Conservation (phyloP, 2,888 invertebrate genomes). For the Trichopria drosophilae region DNA sequence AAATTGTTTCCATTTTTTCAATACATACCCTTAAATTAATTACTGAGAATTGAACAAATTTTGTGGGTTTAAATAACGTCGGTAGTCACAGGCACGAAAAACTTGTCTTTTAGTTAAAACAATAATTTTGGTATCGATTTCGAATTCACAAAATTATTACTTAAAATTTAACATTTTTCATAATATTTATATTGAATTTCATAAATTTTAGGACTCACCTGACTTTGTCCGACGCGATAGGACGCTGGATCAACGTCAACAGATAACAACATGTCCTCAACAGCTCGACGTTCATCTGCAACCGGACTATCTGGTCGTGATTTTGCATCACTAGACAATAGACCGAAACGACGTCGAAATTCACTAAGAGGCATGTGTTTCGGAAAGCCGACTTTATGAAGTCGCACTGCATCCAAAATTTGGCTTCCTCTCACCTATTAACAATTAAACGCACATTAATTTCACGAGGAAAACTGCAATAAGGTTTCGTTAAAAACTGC, state of each 20-base stretch:
- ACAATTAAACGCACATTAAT: no score
- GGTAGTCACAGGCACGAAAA: no score
- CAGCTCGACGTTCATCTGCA: constrained; percentile 67
- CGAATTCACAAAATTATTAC: no score
- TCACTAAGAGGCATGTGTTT: constrained; percentile 87
- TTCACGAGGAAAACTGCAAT: background rate
- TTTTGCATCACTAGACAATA: constrained; percentile 60
- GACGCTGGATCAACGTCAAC: constrained; percentile 83
- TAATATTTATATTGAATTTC: no score
- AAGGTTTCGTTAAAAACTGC: no score
- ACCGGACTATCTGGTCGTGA: constrained; percentile 56
- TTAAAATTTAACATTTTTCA: no score
- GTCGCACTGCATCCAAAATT: constrained; percentile 82
- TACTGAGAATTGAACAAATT: background rate
- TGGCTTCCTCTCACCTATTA: constrained; percentile 84
- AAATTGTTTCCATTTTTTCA: no score
- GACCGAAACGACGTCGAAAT: constrained; percentile 81
- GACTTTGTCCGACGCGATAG: constrained; percentile 88
- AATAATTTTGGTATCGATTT: no score
- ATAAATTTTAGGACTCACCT: constrained; percentile 68
- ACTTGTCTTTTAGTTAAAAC: background rate
- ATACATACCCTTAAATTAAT: no score
- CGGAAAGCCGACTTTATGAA: constrained; percentile 93
- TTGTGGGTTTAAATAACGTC: background rate
- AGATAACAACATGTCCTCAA: constrained; percentile 80